Conservation (phyloP, 2,113 vertebrate species). For the Variabilichromis moorii region DNA sequence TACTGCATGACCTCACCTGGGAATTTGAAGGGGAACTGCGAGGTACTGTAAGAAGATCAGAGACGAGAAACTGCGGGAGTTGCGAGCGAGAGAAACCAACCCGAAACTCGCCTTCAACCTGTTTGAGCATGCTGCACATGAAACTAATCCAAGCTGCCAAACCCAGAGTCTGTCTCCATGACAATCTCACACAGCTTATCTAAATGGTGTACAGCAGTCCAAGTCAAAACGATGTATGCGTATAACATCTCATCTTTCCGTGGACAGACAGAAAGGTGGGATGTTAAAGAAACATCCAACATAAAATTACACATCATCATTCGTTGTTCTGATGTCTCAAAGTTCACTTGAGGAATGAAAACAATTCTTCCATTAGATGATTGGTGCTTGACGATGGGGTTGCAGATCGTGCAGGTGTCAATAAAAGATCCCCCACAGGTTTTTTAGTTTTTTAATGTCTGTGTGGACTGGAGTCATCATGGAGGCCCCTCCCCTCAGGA, state of each 20-base stretch:
- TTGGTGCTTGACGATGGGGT: not conserved
- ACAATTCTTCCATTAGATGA: not conserved
- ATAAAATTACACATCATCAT: not conserved
- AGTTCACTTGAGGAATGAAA: not conserved
- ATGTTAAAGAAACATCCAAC: not conserved
- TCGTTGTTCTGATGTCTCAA: not conserved
- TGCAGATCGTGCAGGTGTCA: not conserved
- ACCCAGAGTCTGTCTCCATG: not conserved
- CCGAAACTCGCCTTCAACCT: not conserved
- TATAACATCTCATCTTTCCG: not conserved
- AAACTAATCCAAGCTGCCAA: not conserved
- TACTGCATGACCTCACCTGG: not conserved
- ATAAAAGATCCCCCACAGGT: rapidly evolving
- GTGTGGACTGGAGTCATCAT: not conserved
- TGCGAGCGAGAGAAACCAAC: not conserved
- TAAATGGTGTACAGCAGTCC: not conserved
- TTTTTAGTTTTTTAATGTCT: rapidly evolving
- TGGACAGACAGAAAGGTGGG: not conserved
- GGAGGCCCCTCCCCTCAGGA: not conserved
- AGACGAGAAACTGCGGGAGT: not conserved
- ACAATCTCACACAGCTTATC: not conserved
- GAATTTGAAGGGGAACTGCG: not conserved
- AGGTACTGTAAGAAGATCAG: not conserved
- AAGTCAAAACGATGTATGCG: not conserved
- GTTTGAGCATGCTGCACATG: not conserved